Base-by-base conservation (phyloP, 2,888 invertebrate species). In the Penaeus monodon region DNA sequence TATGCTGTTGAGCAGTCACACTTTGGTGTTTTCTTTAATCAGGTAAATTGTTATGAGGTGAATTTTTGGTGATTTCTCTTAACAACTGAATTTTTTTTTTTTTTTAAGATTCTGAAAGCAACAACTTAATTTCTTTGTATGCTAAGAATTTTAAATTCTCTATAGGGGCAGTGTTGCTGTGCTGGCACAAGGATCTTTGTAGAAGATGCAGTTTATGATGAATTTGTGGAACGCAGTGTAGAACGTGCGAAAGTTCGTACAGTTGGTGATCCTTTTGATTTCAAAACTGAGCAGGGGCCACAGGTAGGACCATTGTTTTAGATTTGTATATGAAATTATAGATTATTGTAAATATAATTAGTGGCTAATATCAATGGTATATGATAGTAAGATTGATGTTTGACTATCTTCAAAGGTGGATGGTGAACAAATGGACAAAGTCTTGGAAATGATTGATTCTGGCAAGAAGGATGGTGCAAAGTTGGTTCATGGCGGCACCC, bases 101-200 rank as follows among this genome's bases (percentile, higher is more conserved):
- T n/a, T n/a, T 17, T 17, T 17, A 57, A 27, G 17, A 27, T 22
- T 29, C n/a, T 65, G 29, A 24, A 29, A n/a, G n/a, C n/a, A n/a
- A n/a, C n/a, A n/a, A 33, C 4, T 73, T 70, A n/a, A 2, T 44
- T 64, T 29, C 38, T 38, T 64, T n/a, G 57, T 29, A 29, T 33
- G 33, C n/a, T 29, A 74, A 38, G 73, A 22, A 33, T 65, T 14
- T 17, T 66, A 17, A 12, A 22, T 33, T 22, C 73, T 33, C 22
- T 29, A 27, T 44, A 94, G 93, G 97, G 98, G 1, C 97, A 98
- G 93, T 97, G 97, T 91, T 98, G 98, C 92, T 96, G 97, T 91
- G 98, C 98, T 8, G 98, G 97, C 1, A 96, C 97, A 0, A 95
- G 98, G 84, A 97, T 97, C 0, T 98, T 95, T 92, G 96, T 99